A percentile compares a stretch with the other conserved stretches of the same genome.
phyloP scores from a whole-genome alignment of 2,888 invertebrate species.

The Melieria crassipennis region DNA sequence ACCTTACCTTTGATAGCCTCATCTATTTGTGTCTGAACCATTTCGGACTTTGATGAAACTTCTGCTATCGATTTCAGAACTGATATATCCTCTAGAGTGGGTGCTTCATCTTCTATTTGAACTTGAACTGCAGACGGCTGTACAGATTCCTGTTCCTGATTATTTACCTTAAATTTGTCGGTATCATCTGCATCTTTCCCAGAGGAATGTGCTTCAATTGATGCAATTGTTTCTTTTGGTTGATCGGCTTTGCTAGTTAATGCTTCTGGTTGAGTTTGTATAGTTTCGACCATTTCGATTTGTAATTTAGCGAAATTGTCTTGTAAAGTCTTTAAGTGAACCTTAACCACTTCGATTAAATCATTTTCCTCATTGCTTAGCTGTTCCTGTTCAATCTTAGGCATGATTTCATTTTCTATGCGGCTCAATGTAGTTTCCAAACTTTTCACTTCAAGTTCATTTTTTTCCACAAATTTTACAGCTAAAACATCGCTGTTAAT shows the following conservation, averaged over 20 bases:
- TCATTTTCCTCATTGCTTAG: conserved; percentile 47
- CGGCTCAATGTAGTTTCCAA: conserved; percentile 47
- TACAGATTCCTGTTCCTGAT: conserved; percentile 7
- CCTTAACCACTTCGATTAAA: conserved; percentile 52
- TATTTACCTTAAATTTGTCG: conserved; percentile 18
- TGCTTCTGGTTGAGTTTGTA: not conserved
- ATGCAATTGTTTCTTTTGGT: conserved; percentile 15
- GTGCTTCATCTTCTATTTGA: conserved; percentile 51
- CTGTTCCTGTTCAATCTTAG: conserved; percentile 45
- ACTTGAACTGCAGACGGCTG: not conserved
- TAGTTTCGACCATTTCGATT: not conserved
- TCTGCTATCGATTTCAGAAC: conserved; percentile 70
- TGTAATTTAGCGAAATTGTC: conserved; percentile 40
- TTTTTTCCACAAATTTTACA: conserved; percentile 49
- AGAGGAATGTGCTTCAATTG: conserved; percentile 13
- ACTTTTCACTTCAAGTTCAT: conserved; percentile 50
- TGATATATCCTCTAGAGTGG: conserved; percentile 69
- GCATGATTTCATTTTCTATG: conserved; percentile 54
- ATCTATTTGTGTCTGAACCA: conserved; percentile 35
- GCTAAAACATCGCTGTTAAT: conserved; percentile 48
- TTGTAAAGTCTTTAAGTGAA: conserved; percentile 51
- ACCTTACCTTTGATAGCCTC: conserved; percentile 44
- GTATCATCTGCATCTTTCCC: conserved; percentile 16
- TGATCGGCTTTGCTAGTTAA: not conserved
- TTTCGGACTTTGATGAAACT: conserved; percentile 34